phyloP scores from a whole-genome alignment of 2,888 invertebrate genomes.

The Mythimna lalbum region DNA sequence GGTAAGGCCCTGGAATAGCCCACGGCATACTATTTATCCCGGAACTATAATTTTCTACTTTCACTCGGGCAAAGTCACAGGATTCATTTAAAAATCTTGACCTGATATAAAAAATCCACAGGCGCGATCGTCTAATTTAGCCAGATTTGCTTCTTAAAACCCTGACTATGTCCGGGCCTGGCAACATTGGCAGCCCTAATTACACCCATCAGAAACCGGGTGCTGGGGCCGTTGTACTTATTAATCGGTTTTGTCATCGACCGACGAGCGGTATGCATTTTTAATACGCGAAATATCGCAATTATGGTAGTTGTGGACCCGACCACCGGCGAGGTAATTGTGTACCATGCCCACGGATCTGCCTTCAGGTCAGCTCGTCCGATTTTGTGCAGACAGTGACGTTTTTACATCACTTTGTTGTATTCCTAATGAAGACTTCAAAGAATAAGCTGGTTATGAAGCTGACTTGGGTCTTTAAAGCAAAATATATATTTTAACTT shows the following conservation, averaged over 20 bases:
- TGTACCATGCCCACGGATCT: slow-evolving; percentile 34
- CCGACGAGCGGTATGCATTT: slow-evolving; percentile 54
- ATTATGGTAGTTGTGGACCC: slow-evolving; percentile 43
- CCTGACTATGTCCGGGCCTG: not conserved
- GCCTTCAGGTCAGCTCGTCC: slow-evolving; percentile 32
- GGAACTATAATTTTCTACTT: not conserved
- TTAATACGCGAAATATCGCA: slow-evolving; percentile 61
- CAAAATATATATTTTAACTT: not conserved
- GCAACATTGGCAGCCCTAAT: not conserved
- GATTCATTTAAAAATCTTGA: no score
- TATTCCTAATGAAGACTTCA: slow-evolving; percentile 25
- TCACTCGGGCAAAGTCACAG: no score
- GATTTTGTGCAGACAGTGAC: slow-evolving; percentile 41
- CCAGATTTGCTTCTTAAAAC: not conserved
- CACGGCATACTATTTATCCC: not conserved
- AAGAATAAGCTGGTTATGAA: slow-evolving; percentile 11
- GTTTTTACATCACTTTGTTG: slow-evolving; percentile 50
- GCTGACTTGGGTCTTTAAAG: not conserved
- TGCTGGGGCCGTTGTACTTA: slow-evolving; percentile 68
- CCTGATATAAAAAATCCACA: not conserved
- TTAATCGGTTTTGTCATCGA: slow-evolving; percentile 70
- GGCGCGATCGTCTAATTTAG: not conserved
- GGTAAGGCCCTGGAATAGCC: no score
- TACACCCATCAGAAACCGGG: slow-evolving; percentile 63
- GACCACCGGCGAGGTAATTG: slow-evolving; percentile 54